Conservation (phyloP, 2,797 vertebrate species). For the Enteromius paludinosus region DNA sequence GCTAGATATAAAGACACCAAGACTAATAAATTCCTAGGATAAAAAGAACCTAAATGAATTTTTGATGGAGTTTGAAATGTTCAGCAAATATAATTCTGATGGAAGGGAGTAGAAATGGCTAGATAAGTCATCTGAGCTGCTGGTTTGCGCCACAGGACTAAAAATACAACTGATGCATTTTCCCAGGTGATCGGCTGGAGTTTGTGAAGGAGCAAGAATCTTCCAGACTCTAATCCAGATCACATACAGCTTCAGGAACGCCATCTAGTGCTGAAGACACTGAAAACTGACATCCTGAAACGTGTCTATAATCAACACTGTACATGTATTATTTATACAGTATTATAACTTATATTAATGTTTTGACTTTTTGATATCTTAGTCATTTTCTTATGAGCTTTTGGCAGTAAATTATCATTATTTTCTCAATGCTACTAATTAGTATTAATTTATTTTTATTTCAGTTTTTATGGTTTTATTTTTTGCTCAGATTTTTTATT, state of each 20-base stretch:
- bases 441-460: neutral
- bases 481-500: neutral
- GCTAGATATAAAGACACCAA: neutral
- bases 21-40: neutral
- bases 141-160: neutral
- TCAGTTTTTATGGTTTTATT: neutral
- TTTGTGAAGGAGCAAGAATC: constrained; percentile 12
- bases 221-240: constrained; percentile 3
- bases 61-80: neutral
- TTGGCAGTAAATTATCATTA: neutral
- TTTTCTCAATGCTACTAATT: neutral
- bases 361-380: neutral
- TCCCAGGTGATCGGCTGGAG: neutral
- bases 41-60: neutral
- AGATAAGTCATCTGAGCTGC: neutral
- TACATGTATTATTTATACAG: neutral
- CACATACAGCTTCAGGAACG: neutral
- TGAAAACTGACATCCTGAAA: neutral
- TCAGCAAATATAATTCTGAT: neutral
- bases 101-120: neutral
- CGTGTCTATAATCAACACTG: neutral
- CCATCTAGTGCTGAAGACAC: neutral
- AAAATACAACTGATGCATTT: constrained; percentile 7
- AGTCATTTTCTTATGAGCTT: neutral
- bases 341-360: neutral